phyloP scores from a whole-genome alignment of 1,140 invertebrate genomes.

The Bombus huntii region DNA sequence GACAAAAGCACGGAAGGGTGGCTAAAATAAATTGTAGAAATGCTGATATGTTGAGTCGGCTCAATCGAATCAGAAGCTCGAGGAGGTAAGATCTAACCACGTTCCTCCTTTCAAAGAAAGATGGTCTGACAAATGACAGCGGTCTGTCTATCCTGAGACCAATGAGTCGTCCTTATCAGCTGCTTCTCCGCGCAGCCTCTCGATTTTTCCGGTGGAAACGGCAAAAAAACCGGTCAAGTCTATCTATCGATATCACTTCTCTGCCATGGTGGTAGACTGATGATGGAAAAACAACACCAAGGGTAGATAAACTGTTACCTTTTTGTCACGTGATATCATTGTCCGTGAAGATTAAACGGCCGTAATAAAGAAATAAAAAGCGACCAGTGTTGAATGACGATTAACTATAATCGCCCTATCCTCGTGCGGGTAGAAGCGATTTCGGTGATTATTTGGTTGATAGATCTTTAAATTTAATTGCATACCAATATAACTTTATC shows the following conservation, averaged over 20 bases:
- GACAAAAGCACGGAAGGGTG: neutral
- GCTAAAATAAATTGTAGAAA: slow-evolving; percentile 41
- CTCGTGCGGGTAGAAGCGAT: neutral
- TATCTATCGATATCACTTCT: slow-evolving; percentile 72
- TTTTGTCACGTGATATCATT: slow-evolving; percentile 59
- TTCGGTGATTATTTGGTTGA: neutral
- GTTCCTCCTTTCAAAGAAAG: slow-evolving; percentile 32
- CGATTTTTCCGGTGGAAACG: slow-evolving; percentile 58
- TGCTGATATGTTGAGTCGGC: slow-evolving; percentile 39
- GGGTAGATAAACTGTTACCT: slow-evolving; percentile 70
- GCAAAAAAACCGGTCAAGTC: slow-evolving; percentile 61
- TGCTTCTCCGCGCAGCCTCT: slow-evolving; percentile 55
- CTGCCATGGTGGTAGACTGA: slow-evolving; percentile 73
- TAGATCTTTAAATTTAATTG: neutral
- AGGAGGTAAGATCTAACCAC: slow-evolving; percentile 42
- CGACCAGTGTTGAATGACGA: slow-evolving; percentile 36
- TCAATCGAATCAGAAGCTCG: slow-evolving; percentile 53
- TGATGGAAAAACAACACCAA: slow-evolving; percentile 70
- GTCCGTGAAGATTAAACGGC: slow-evolving; percentile 61
- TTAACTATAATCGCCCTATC: slow-evolving; percentile 32
- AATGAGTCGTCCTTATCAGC: slow-evolving; percentile 72
- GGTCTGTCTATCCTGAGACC: slow-evolving; percentile 70
- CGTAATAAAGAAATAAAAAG: slow-evolving; percentile 57
- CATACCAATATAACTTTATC: no score
- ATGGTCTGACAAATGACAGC: slow-evolving; percentile 73